Base-by-base conservation (phyloP, 2,113 vertebrate genomes). In the Pica pica region DNA sequence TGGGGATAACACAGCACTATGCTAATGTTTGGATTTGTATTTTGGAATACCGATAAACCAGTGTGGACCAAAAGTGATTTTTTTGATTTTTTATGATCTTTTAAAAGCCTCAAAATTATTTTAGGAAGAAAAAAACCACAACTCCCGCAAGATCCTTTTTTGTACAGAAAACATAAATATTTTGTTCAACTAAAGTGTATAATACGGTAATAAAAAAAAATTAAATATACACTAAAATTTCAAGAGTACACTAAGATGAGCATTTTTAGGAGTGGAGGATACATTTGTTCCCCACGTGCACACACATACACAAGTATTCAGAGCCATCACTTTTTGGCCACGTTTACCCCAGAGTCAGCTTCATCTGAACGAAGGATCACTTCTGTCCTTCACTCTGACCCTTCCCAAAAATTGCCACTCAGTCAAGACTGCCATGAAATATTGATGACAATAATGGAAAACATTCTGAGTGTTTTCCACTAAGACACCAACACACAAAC, bases 241-340 rank as follows among this genome's bases (percentile, higher is more conserved):
- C 37, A 68, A 52, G 24, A 60, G 4, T 37, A 52, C 20, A n/a
- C 16, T 16, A 53, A 68, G 4, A 30, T 49, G 19, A 70, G 26
- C 33, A 52, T 37, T 42, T 87, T 68, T 30, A 61, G 60, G 17
- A 1, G 1, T 10, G n/a, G 10, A 67, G 5, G 27, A 64, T 30
- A 44, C 3, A 21, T 47, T 33, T 4, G 0, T 7, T 47, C 4
- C 33, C 16, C 41, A 26, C 3, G 2, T 1, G 2, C 1, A 5
- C 1, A 5, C 16, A 13, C 14, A 55, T 26, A 31, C 27, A 68
- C 9, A 83, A 3, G 1, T 26, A 57, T 41, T 61, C 41, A 47
- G 1, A 44, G 10, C 23, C 33, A 52, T 27, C 47, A 42, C 1
- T 57, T 87, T 31, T 79, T 33, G 9, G 22, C 24, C 61, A 75